Evolutionary conservation across 2,888 invertebrate genomes (phyloP).

Genomic region (Patella caerulea): DNA sequence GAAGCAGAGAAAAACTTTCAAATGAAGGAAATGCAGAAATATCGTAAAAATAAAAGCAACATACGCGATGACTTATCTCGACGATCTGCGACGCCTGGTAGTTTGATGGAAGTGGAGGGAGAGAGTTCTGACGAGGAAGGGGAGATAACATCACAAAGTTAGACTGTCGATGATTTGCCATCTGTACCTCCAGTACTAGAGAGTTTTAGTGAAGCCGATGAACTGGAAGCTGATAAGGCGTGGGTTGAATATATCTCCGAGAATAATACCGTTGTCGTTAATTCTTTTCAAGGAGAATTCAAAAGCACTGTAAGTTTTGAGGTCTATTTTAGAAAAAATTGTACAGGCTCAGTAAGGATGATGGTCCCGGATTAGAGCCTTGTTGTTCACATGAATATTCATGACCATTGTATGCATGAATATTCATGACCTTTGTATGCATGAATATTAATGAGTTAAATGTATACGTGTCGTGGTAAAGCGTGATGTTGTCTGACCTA

Average conservation of each 20-base stretch:
- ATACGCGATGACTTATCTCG: slow-evolving; percentile 38
- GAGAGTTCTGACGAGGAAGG: slow-evolving; percentile 44
- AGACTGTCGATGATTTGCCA: slow-evolving; percentile 31
- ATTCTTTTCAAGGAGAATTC: slow-evolving; percentile 79
- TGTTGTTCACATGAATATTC: no score
- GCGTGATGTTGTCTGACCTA: no score
- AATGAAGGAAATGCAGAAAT: slow-evolving; percentile 61
- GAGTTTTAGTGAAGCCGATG: slow-evolving; percentile 40
- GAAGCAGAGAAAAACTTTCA: slow-evolving; percentile 65
- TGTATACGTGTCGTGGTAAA: no score
- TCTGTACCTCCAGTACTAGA: slow-evolving; percentile 31
- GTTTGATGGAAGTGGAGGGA: slow-evolving; percentile 36
- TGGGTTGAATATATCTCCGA: slow-evolving; percentile 76
- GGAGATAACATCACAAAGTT: slow-evolving; percentile 33
- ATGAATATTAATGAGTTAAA: no score
- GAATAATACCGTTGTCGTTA: slow-evolving; percentile 77
- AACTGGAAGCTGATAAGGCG: slow-evolving; percentile 74
- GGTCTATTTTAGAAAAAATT: no score
- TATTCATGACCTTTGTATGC: no score
- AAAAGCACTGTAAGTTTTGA: slow-evolving; percentile 76
- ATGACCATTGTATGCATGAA: no score
- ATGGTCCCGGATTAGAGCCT: no score
- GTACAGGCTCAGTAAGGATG: no score
- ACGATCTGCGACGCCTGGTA: slow-evolving; percentile 25
- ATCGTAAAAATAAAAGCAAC: slow-evolving; percentile 38